phyloP scores from a whole-genome alignment of 2,888 invertebrate genomes.

The Malthinus seriepunctatus region DNA sequence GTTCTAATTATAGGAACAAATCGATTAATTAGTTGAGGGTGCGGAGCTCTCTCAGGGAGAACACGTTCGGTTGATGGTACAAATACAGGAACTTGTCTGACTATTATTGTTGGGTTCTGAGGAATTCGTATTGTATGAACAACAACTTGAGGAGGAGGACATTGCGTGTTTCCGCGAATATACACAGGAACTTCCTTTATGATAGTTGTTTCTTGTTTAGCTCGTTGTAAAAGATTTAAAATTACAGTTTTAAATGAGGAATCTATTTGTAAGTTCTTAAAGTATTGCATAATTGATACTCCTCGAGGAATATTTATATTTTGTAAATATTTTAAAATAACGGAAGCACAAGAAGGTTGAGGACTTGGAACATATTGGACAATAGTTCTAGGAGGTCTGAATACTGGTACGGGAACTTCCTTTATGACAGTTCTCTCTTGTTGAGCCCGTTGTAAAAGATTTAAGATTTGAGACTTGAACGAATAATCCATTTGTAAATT shows the following conservation, averaged over 20 bases:
- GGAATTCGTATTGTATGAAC: slow-evolving; percentile 14
- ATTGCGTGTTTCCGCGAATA: neutral
- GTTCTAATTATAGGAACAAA: neutral
- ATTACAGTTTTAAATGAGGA: neutral
- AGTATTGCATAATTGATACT: neutral
- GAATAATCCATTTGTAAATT: slow-evolving; percentile 8
- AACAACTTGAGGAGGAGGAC: slow-evolving; percentile 8
- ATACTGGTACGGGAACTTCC: neutral
- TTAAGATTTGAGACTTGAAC: neutral
- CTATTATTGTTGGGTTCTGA: slow-evolving; percentile 7
- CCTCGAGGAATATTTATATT: neutral
- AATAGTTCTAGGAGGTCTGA: slow-evolving; percentile 7
- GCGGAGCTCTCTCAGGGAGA: neutral
- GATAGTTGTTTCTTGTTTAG: neutral
- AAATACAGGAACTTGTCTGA: slow-evolving; percentile 16
- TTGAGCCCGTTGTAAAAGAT: too few relatives aligned
- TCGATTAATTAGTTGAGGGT: neutral
- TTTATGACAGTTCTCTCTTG: slow-evolving; percentile 1
- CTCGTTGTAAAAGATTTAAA: neutral
- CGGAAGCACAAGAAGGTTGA: slow-evolving; percentile 4
- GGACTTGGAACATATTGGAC: neutral
- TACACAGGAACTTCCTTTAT: slow-evolving; percentile 16
- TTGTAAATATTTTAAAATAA: slow-evolving; percentile 1
- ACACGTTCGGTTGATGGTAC: neutral
- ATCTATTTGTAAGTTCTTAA: neutral